Conservation (phyloP, 2,797 vertebrate genomes). For the Picus viridis region DNA sequence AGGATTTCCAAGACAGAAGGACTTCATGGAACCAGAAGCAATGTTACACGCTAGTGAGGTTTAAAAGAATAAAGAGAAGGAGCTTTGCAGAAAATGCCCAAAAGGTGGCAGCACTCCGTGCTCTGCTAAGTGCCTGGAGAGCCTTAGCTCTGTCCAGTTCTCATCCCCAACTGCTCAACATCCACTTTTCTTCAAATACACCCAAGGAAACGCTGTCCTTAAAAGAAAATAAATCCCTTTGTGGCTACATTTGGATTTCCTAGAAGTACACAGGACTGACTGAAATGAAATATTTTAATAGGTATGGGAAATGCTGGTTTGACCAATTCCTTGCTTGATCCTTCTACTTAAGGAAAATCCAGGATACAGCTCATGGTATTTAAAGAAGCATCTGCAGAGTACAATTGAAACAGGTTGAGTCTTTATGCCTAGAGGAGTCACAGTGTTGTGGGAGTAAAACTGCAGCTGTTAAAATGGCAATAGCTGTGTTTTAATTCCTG, state of each 20-base stretch:
- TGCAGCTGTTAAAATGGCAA: not conserved
- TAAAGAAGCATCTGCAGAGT: not conserved
- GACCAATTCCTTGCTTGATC: not conserved
- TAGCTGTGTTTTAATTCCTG: not conserved
- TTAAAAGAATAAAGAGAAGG: not conserved
- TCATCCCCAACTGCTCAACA: not conserved
- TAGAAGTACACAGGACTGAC: not conserved
- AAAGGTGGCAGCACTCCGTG: slow-evolving; percentile 75
- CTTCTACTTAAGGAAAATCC: not conserved
- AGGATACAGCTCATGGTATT: not conserved
- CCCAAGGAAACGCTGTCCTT: not conserved
- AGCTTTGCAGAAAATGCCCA: slow-evolving; percentile 14
- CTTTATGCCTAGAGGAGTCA: not conserved
- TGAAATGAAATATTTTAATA: slow-evolving; percentile 26
- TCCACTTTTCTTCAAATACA: slow-evolving; percentile 43
- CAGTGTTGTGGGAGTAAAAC: not conserved
- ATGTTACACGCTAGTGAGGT: not conserved
- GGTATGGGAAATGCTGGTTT: not conserved
- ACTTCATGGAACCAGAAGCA: slow-evolving; percentile 43
- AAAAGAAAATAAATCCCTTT: not conserved
- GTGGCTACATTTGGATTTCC: not conserved
- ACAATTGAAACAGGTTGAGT: not conserved
- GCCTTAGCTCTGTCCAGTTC: not conserved
- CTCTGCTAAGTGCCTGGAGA: not conserved
- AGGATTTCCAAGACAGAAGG: slow-evolving; percentile 2